Evolutionary conservation across 2,888 invertebrate genomes (phyloP), one percentile per base, ranked within the genome.

Genomic region (Sesamia inferens): DNA sequence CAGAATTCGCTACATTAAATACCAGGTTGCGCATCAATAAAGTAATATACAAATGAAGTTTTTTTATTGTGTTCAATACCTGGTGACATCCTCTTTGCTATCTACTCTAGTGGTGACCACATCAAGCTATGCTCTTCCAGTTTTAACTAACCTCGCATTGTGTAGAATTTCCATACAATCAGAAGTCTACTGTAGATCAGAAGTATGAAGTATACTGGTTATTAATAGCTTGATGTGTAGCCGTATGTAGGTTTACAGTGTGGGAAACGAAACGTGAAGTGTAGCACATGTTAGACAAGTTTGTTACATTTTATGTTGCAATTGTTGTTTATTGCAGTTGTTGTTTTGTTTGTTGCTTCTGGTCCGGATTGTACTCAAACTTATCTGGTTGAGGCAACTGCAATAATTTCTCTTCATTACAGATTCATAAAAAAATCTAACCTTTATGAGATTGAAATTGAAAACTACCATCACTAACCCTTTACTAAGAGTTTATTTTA

Each of bases 1-100:
- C 82, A 78, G 51, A 14, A 22, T 92, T 94, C 94, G 95, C 94
- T 83, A 95, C 66, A 95, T 80, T 74, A 87, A 47, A 61, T 10
- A 88, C 92, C 92, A 84, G 84, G 78, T 80, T 82, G 92, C 94
- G 93, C 94, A 92, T 82, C 93, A 85, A 88, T 90, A 79, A 80
- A 82, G 79, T 74, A n/a, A 31, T 31, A 31, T 31, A 31, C 31
- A 31, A 31, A 31, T 79, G 55, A 5, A 87, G 92, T 84, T 69
- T 82, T 87, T 78, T 47, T 88, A 89, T 88, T 90, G 92, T 90
- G 94, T 94, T 93, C 86, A 86, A 87, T 78, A 76, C 83, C 85
- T 88, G 93, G 91, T 88, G 75, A 94, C 93, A 93, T 81, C 76
- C 47, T 47, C 8, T 55, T 61, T 44, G 19, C 14, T n/a, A 24